phyloP scores from a whole-genome alignment of 2,888 invertebrate species.

The Stramonita haemastoma region DNA sequence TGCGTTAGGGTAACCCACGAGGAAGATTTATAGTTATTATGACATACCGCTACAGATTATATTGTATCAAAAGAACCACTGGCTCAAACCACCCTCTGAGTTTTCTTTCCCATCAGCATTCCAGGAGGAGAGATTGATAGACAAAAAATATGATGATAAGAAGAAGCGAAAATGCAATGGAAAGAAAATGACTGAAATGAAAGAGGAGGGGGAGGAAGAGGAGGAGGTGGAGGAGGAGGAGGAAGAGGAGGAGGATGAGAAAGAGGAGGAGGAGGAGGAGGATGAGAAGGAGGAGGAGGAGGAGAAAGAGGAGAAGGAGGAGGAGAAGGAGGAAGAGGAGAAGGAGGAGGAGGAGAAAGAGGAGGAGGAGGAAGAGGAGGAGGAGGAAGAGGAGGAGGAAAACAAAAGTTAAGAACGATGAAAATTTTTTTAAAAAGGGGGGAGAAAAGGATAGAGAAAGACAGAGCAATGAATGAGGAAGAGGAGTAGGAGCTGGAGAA shows the following conservation, averaged over 20 bases:
- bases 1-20: too few species aligned
- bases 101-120: too few species aligned
- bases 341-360: too few species aligned
- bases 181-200: neutral
- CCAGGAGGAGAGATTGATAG: constrained; percentile 17
- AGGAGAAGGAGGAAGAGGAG: too few species aligned
- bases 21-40: too few species aligned
- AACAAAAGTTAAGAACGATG: too few species aligned
- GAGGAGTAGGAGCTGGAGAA: too few species aligned
- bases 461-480: too few species aligned
- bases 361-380: neutral
- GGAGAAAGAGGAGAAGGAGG: too few species aligned
- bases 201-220: neutral
- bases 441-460: neutral
- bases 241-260: too few species aligned
- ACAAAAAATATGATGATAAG: neutral
- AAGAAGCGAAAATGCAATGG: neutral
- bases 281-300: neutral
- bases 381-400: neutral
- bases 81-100: too few species aligned
- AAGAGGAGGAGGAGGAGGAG: neutral
- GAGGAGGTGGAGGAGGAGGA: neutral
- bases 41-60: neutral
- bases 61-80: neutral
- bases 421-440: too few species aligned